A percentile compares a stretch with the other conserved stretches of the same genome.
Evolutionary conservation across 2,888 invertebrate genomes (phyloP).

Genomic region (Dryocosmus kuriphilus): DNA sequence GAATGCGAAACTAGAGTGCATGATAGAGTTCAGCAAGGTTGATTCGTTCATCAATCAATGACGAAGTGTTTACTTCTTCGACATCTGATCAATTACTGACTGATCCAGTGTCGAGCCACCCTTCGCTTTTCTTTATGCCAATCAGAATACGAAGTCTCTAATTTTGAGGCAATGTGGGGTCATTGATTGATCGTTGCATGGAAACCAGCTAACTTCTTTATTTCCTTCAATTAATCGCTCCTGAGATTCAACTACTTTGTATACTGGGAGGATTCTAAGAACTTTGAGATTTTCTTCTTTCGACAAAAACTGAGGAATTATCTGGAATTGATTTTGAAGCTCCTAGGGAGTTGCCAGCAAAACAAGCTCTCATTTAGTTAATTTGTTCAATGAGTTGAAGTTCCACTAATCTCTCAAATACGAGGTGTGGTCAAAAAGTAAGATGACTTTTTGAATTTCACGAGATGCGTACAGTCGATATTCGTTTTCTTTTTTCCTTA

Average conservation of each 20-base stretch:
- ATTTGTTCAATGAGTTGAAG: too few species aligned
- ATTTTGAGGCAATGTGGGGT: slow-evolving; percentile 65
- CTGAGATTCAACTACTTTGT: neutral
- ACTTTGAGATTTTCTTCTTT: neutral
- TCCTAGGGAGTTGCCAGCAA: too few species aligned
- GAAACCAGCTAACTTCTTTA: slow-evolving; percentile 59
- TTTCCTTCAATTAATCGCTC: slow-evolving; percentile 1
- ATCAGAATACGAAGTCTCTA: slow-evolving; percentile 50
- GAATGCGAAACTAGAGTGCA: slow-evolving; percentile 30
- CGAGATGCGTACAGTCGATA: too few species aligned
- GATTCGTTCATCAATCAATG: slow-evolving; percentile 76
- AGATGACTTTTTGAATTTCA: too few species aligned
- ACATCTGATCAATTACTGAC: slow-evolving; percentile 73
- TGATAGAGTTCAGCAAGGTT: slow-evolving; percentile 61
- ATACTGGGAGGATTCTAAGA: neutral
- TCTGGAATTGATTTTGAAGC: neutral
- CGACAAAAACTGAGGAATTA: neutral
- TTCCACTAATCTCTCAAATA: too few species aligned
- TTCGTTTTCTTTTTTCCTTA: too few species aligned
- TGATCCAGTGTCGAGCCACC: slow-evolving; percentile 62
- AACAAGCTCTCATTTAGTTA: too few species aligned
- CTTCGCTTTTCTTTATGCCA: slow-evolving; percentile 48
- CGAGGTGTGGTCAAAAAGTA: too few species aligned
- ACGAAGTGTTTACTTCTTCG: slow-evolving; percentile 72
- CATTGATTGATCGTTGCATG: slow-evolving; percentile 66